Base-by-base conservation (phyloP, 2,113 vertebrate species). In the Tauraco erythrolophus region DNA sequence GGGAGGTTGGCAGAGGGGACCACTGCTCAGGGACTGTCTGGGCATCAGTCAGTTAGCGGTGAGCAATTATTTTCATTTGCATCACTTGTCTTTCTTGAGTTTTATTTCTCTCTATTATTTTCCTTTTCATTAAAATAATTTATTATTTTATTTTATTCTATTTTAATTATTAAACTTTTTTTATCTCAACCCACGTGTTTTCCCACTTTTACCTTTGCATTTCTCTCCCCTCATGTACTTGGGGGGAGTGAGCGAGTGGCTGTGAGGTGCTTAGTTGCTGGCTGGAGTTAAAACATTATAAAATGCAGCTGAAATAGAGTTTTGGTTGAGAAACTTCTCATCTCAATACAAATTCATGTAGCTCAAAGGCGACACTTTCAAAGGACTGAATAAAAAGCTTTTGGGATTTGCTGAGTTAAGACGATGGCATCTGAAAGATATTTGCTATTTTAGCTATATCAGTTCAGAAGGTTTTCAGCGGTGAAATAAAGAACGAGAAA, bases 181-280 rank as follows among this genome's bases (percentile, higher is more conserved):
- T 93, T 60, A 10, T 27, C 10, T 83, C 9, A 71, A 15, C 10
- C 3, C 15, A 33, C 0, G 0, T 11, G 3, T 54, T 62, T 84
- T 84, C 12, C 64, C 19, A 51, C 33, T 45, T 53, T 46, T 27
- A n/a, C 17, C 11, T 5, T 53, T 57, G 9, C 19, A 45, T 2
- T 76, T 58, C 18, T 66, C 58, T 86, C 14, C 15, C 2, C 10
- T 1, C 0, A 24, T 6, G 2, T 1, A 0, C 14, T 17, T 10
- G 18, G 12, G 2, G 8, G 6, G 1, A 41, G 10, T 24, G 7
- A 78, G 13, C 1, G 10, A 84, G 31, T 2, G 4, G 10, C 17
- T 74, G 1, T 48, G 21, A 61, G 54, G n/a, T 28, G 7, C 13
- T 72, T n/a, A 11, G 6, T 24, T 60, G 18, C 28, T 4, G 0